Conservation (phyloP, 2,888 invertebrate species). For the Plutella xylostella region DNA sequence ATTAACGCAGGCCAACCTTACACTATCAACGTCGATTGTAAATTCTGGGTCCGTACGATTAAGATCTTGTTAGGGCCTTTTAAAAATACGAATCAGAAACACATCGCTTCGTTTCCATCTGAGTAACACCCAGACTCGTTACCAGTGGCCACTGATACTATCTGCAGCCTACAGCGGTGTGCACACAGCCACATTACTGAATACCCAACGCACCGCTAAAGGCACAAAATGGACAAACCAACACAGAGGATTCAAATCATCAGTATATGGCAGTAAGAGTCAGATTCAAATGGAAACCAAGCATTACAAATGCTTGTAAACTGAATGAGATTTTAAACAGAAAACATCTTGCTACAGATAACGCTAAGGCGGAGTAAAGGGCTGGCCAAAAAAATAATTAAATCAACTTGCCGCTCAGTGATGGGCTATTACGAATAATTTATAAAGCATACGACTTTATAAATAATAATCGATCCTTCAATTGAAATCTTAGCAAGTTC, state of each 20-base stretch:
- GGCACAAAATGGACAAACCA: not conserved
- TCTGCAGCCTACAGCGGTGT: conserved; percentile 41
- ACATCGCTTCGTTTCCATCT: conserved; percentile 42
- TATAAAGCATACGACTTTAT: not conserved
- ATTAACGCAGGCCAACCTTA: no score
- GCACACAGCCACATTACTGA: conserved; percentile 35
- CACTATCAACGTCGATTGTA: not conserved
- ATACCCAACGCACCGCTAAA: conserved; percentile 17
- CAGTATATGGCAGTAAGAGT: conserved; percentile 6
- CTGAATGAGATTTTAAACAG: not conserved
- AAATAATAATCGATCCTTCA: not conserved
- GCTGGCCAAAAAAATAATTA: not conserved
- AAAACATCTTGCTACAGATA: conserved; percentile 1
- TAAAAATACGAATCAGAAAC: conserved; percentile 17
- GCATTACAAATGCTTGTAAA: no score
- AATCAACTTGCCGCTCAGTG: not conserved
- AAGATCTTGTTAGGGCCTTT: not conserved
- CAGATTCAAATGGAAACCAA: no score
- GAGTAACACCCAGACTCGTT: conserved; percentile 53
- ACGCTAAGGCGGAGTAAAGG: not conserved
- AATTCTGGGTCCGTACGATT: not conserved
- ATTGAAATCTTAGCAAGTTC: not conserved
- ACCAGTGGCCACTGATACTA: conserved; percentile 47
- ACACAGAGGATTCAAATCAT: conserved; percentile 15
- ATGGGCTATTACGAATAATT: not conserved